Evolutionary conservation across 1,140 invertebrate genomes (phyloP).

Genomic region (Drosophila funebris): DNA sequence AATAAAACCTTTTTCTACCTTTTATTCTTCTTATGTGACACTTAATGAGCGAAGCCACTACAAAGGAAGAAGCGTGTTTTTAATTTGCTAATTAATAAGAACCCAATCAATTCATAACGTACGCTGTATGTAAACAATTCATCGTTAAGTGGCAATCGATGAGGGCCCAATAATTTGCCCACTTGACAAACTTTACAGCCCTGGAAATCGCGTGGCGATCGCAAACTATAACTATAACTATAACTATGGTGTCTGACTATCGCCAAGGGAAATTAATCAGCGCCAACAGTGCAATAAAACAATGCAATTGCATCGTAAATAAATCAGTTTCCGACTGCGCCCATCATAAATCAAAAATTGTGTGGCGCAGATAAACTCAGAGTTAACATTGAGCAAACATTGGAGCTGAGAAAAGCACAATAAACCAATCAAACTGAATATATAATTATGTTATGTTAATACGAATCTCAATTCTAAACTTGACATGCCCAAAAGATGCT

Average conservation of each 20-base stretch:
- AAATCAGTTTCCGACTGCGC: constrained; percentile 65
- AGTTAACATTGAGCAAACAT: neutral
- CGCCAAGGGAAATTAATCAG: constrained; percentile 59
- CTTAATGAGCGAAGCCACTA: neutral
- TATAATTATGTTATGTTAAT: neutral
- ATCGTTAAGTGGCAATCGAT: constrained; percentile 6
- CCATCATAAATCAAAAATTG: constrained; percentile 55
- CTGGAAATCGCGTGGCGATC: constrained; percentile 14
- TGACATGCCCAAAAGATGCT: neutral
- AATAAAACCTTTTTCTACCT: neutral
- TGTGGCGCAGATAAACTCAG: constrained; percentile 36
- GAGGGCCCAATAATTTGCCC: constrained; percentile 11
- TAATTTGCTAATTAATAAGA: constrained; percentile 4
- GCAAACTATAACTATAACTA: neutral
- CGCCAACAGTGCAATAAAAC: neutral
- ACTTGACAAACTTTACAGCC: constrained; percentile 30
- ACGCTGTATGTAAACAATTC: constrained; percentile 6
- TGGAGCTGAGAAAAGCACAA: neutral
- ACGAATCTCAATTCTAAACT: neutral
- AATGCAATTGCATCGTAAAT: constrained; percentile 44
- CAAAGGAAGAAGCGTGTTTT: neutral
- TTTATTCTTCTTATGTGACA: neutral
- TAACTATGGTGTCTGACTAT: constrained; percentile 27
- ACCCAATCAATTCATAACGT: neutral
- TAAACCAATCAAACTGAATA: neutral